Evolutionary conservation across 1,140 invertebrate genomes (phyloP), one percentile per base, ranked within the genome.

Genomic region (Sinonovacula constricta): DNA sequence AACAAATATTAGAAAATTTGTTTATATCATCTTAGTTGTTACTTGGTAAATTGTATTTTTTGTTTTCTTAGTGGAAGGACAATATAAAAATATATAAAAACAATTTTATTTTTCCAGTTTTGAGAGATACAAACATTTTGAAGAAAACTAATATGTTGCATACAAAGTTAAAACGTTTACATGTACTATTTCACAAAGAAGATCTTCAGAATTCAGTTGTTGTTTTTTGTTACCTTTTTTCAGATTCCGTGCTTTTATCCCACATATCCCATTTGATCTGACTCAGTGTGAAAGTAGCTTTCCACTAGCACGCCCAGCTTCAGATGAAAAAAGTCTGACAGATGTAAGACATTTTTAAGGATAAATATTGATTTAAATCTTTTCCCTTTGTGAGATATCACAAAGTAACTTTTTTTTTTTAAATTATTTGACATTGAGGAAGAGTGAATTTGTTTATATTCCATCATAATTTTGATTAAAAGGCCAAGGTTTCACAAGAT

Each of bases 201-300:
- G 28, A 4, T 2, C 4, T 26, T 63, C 3, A 14, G 2, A 49
- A 24, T 63, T 24, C n/a, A n/a, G n/a, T n/a, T n/a, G n/a, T n/a
- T n/a, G n/a, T n/a, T n/a, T n/a, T n/a, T n/a, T n/a, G n/a, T n/a
- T n/a, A 70, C 56, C 45, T 78, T 65, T 63, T 84, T 85, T 34
- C 83, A 89, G 88, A 65, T 88, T 88, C 74, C 70, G 88, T 26
- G 80, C 87, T 18, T 89, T 89, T 69, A 88, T 89, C 56, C 95
- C 96, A 10, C 93, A 96, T 57, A 95, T 97, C 86, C 97, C 97
- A 0, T 98, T 98, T 89, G 97, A 98, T 90, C 92, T 97, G 66
- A 95, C 95, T 3, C 91, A 91, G 54, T 97, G 96, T 72, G 97
- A 98, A 90, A 94, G 93, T 33, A 94, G 95, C 3, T 98, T 98